Evolutionary conservation across 2,888 invertebrate genomes (phyloP).

Genomic region (Papilio demoleus): DNA sequence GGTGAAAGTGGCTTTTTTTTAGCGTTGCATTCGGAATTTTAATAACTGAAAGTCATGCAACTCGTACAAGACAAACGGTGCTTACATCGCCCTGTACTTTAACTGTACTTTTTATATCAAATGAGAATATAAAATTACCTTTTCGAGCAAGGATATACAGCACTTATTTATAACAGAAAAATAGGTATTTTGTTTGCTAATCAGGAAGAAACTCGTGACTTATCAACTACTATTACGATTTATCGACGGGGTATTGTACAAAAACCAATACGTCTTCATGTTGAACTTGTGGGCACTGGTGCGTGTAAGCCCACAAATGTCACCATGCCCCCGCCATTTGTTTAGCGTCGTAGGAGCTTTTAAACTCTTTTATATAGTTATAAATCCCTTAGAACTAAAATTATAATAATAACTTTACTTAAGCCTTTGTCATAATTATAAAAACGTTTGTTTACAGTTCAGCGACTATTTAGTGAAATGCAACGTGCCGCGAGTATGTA

Average conservation of each 20-base stretch:
- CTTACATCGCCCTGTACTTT: constrained; percentile 33
- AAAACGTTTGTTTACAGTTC: constrained; percentile 87
- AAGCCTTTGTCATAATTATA: too few relatives aligned
- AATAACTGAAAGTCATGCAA: constrained; percentile 37
- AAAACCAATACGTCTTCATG: too few relatives aligned
- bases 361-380: too few relatives aligned
- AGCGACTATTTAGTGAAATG: constrained; percentile 92
- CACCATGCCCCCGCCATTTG: too few relatives aligned
- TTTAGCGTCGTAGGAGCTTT: too few relatives aligned
- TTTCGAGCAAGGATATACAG: not conserved
- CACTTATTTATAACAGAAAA: not conserved
- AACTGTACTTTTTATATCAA: not conserved
- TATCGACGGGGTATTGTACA: too few relatives aligned
- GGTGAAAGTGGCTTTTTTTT: constrained; percentile 37
- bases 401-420: too few relatives aligned
- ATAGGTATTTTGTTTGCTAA: not conserved
- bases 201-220: not conserved
- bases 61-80: constrained; percentile 18
- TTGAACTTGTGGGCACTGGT: too few relatives aligned
- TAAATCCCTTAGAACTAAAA: not conserved
- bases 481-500: constrained; percentile 90
- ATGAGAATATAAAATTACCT: not conserved
- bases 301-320: too few relatives aligned
- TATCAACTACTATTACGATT: too few relatives aligned
- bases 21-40: constrained; percentile 35